Percentiles rank a stretch among this genome's conserved stretches.
Evolutionary conservation across 2,797 vertebrate genomes (phyloP).

Genomic region (Carcharodon carcharias): DNA sequence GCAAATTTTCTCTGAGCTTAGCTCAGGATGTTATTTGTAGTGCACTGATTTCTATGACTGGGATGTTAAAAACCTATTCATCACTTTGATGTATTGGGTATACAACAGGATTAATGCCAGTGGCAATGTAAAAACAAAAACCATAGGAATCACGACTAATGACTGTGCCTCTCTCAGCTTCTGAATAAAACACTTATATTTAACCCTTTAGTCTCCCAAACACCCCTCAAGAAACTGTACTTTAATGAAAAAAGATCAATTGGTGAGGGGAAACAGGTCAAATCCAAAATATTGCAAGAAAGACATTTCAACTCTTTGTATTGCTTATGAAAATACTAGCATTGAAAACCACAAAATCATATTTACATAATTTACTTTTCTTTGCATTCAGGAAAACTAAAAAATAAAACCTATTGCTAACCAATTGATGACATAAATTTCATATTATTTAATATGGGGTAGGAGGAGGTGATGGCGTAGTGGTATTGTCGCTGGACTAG

Average conservation of each 20-base stretch:
- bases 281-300: background rate
- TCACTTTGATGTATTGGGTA: constrained; percentile 23
- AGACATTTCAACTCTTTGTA: background rate
- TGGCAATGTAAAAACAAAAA: constrained; percentile 32
- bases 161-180: constrained; percentile 12
- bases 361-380: background rate
- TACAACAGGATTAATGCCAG: constrained; percentile 21
- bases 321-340: background rate
- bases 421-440: background rate
- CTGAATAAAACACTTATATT: background rate
- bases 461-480: too few species aligned
- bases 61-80: constrained; percentile 23
- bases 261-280: background rate
- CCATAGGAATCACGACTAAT: constrained; percentile 2
- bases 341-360: background rate
- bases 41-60: constrained; percentile 24
- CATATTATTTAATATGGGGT: too few species aligned
- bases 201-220: background rate
- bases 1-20: background rate
- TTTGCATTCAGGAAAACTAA: background rate
- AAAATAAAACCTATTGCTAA: background rate
- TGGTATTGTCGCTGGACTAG: too few species aligned
- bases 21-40: background rate
- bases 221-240: background rate
- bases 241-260: background rate